Evolutionary conservation across 2,113 vertebrate genomes (phyloP), one percentile per base, ranked within the genome.

Genomic region (Rhinogobius similis): DNA sequence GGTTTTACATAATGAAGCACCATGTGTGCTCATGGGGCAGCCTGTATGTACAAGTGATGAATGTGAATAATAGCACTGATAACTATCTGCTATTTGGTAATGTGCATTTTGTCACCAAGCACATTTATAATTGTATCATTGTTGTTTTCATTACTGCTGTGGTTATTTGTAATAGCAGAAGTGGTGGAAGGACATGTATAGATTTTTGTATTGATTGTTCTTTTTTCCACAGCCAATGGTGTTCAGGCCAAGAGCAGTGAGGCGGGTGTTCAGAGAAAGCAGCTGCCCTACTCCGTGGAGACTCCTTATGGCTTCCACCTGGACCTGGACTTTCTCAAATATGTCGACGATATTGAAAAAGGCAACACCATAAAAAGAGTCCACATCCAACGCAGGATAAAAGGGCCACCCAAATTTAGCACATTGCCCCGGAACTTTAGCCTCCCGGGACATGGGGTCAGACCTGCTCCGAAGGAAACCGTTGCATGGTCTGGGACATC

Each of bases 341-440:
- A 98, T 14, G 98, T 99, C 62, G 97, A 99, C 0, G 98, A 99
- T 87, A 99, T 99, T 1, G 98, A 99, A 91, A 99, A 98, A 86
- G 98, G 98, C 36, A 94, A 99, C 84, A 99, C 98, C 77, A 96
- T 99, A 90, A 94, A 95, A 79, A 93, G 95, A 83, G 93, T 99
- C 46, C 95, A 96, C 75, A 95, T 99, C 84, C 97, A 96, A 74
- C 92, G 97, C 41, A 89, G 94, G 78, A 88, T 95, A 83, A 98
- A 95, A 72, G 95, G 95, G 52, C 95, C 95, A 56, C 93, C 95
- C 58, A 98, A 99, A 88, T 99, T 96, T 79, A 98, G 95, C 86
- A 98, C 98, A 56, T 86, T 99, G 78, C 98, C 98, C 11, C 92
- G 97, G 11, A 99, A 99, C 82, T 99, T 99, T 85, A 98, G 98